Conservation (phyloP, 2,888 invertebrate species). For the Zaprionus bogoriensis region DNA sequence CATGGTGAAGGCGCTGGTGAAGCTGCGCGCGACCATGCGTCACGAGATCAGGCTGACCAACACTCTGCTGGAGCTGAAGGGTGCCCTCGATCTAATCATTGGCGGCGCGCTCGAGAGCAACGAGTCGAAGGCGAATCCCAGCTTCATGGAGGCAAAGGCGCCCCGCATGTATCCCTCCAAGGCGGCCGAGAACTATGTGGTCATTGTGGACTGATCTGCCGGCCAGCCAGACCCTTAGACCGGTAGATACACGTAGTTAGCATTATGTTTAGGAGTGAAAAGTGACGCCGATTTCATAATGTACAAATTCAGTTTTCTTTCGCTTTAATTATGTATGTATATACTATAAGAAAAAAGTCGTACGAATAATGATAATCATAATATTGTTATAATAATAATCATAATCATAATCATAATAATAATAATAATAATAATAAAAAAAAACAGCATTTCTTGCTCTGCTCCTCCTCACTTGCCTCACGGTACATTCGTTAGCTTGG, state of each 20-base stretch:
- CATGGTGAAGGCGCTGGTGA: constrained; percentile 85
- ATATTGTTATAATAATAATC: constrained; percentile 20
- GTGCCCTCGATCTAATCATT: constrained; percentile 87
- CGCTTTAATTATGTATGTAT: constrained; percentile 37
- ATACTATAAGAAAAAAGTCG: constrained; percentile 22
- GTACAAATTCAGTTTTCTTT: constrained; percentile 41
- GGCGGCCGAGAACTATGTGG: constrained; percentile 71
- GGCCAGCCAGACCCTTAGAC: neutral
- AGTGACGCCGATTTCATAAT: constrained; percentile 35
- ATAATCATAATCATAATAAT: constrained; percentile 14
- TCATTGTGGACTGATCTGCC: constrained; percentile 57
- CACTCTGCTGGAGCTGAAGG: constrained; percentile 87
- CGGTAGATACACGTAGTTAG: too few species aligned
- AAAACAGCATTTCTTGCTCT: neutral
- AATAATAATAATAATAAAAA: constrained; percentile 9
- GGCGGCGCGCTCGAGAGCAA: constrained; percentile 84
- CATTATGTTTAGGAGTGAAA: constrained; percentile 4
- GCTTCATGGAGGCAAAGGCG: constrained; percentile 16
- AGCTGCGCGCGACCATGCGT: constrained; percentile 86
- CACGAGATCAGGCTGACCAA: constrained; percentile 88
- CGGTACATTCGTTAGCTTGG: constrained; percentile 12
- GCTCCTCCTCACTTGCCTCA: constrained; percentile 19
- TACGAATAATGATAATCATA: constrained; percentile 8
- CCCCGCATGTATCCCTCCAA: constrained; percentile 72
- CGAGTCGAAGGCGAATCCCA: constrained; percentile 73